Percentiles rank a stretch among this genome's conserved stretches.
Conservation (phyloP, 2,888 invertebrate species). For the Amitus sp. region DNA sequence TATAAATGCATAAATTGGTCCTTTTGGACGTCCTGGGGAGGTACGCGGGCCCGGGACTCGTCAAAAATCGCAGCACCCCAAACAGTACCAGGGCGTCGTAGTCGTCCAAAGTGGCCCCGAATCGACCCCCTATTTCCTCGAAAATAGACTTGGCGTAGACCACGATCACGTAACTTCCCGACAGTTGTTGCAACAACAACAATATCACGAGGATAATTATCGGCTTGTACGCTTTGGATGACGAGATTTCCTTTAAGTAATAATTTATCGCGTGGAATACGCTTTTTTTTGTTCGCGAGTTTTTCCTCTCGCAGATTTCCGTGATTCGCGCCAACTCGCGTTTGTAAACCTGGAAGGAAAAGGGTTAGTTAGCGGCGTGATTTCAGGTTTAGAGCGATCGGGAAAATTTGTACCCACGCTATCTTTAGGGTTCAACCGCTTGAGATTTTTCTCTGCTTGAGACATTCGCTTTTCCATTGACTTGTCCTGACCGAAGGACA, state of each 20-base stretch:
- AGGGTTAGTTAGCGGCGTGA: background rate
- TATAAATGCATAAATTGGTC: slow-evolving; percentile 66
- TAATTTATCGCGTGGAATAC: slow-evolving; percentile 42
- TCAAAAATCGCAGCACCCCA: slow-evolving; percentile 68
- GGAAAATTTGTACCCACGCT: slow-evolving; percentile 62
- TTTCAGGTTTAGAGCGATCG: too few species aligned
- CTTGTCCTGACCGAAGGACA: slow-evolving; percentile 62
- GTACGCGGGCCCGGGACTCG: slow-evolving; percentile 67
- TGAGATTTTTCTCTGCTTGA: slow-evolving; percentile 62
- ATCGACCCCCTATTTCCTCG: slow-evolving; percentile 65
- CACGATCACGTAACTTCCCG: slow-evolving; percentile 70
- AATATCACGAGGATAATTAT: slow-evolving; percentile 60
- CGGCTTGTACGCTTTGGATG: slow-evolving; percentile 68
- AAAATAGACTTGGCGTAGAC: slow-evolving; percentile 71
- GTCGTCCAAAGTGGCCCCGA: slow-evolving; percentile 64
- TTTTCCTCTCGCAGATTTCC: slow-evolving; percentile 34
- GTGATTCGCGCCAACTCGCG: slow-evolving; percentile 48
- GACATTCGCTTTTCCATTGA: slow-evolving; percentile 38
- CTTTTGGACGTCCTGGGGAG: slow-evolving; percentile 68
- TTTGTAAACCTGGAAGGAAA: slow-evolving; percentile 47
- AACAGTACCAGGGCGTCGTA: slow-evolving; percentile 67
- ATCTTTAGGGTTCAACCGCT: slow-evolving; percentile 63
- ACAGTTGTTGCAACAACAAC: slow-evolving; percentile 67
- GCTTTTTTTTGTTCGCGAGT: slow-evolving; percentile 14
- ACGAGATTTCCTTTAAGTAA: slow-evolving; percentile 39